Conservation (phyloP, 2,113 vertebrate genomes). For the Proteles cristata region DNA sequence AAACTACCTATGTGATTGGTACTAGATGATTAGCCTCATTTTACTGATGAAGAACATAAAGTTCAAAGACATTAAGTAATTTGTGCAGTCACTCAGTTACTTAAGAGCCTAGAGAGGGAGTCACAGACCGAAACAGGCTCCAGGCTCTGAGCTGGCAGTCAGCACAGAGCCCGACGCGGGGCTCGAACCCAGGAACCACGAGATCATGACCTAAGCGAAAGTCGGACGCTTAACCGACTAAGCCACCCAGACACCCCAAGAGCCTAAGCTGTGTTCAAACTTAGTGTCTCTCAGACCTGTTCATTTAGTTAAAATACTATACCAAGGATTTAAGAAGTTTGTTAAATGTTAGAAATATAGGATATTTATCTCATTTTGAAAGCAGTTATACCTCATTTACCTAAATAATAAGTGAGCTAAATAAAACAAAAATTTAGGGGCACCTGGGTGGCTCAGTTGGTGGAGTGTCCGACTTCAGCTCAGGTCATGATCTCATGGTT, state of each 20-base stretch:
- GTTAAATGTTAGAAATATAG: not conserved
- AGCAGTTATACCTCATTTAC: not conserved
- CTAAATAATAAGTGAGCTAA: conserved; percentile 1
- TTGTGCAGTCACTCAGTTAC: not conserved
- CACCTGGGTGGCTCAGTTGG: too few species aligned
- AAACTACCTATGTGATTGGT: not conserved
- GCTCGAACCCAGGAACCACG: too few species aligned
- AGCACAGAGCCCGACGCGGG: too few species aligned
- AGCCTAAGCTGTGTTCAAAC: not conserved
- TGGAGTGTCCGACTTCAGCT: too few species aligned
- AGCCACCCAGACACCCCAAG: too few species aligned
- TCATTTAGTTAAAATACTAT: conserved; percentile 33
- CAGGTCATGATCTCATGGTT: too few species aligned
- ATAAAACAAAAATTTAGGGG: conserved; percentile 5
- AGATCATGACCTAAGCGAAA: too few species aligned
- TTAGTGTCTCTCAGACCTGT: not conserved
- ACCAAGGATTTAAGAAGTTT: conserved; percentile 16
- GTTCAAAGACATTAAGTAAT: conserved; percentile 33
- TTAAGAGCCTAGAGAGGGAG: not conserved
- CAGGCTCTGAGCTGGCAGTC: too few species aligned
- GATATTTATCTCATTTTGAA: conserved; percentile 33
- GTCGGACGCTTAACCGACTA: too few species aligned
- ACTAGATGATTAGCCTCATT: not conserved
- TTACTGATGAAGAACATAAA: conserved; percentile 1
- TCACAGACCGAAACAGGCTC: too few species aligned